Base-by-base conservation (phyloP, 2,113 vertebrate species). In the Collichthys lucidus region DNA sequence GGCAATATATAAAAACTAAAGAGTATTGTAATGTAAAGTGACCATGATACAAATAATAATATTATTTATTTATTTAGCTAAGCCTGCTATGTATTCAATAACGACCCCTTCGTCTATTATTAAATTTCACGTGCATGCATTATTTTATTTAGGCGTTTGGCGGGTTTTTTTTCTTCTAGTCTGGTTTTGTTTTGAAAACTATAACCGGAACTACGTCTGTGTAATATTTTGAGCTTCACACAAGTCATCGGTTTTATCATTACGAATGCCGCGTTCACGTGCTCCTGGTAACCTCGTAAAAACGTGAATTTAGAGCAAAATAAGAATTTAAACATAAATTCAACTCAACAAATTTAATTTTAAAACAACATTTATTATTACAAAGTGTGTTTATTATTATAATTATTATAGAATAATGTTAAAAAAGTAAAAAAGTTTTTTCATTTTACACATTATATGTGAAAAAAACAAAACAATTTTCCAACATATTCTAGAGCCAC, bases 241-340 rank as follows among this genome's bases (percentile, higher is more conserved):
- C 1, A 7, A 5, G 1, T n/a, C 19, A 53, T 49, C 64, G 67
- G 82, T 77, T 72, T 49, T 53, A 1, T 52, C 68, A 42, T 72
- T 62, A 60, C 65, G 53, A 77, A 79, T 82, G 88, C 26, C 1
- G 66, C 73, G 17, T 91, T 91, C 75, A 83, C 1, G 76, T 56
- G 19, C 71, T 24, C 9, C 10, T 17, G 35, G 35, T 20, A 56
- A 80, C n/a, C 31, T 82, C 74, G 77, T 62, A 64, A 77, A 79
- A 80, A 8, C 4, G 1, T 1, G 0, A 0, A 52, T 4, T 29
- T 22, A 31, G 4, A 67, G 57, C 1, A 19, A 20, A 17, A 46
- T 31, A 9, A 0, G 50, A 15, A n/a, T 19, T 15, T 44, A 16
- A 22, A 20, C 15, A 53, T 16, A 5, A 16, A 12, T n/a, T 15